Evolutionary conservation across 2,113 vertebrate species (phyloP).

Genomic region (Cercocebus atys): DNA sequence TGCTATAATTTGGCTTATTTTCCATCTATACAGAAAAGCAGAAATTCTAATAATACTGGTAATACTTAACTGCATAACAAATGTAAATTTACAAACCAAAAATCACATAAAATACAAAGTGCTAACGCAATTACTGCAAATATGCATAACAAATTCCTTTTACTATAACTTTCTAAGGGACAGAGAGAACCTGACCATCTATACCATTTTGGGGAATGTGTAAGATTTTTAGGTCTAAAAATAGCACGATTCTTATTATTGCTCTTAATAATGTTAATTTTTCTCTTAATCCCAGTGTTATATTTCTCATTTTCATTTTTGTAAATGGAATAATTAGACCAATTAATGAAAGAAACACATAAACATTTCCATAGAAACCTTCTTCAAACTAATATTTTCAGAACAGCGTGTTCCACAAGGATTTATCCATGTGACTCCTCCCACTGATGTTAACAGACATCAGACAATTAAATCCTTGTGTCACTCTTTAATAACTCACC

Average conservation of each 20-base stretch:
- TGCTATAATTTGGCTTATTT: background rate
- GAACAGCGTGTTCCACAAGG: slow-evolving; percentile 7
- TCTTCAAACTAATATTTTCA: slow-evolving; percentile 66
- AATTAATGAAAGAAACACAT: slow-evolving; percentile 64
- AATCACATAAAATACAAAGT: background rate
- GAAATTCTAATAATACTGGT: background rate
- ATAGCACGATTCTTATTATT: background rate
- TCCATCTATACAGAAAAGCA: background rate
- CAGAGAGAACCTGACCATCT: background rate
- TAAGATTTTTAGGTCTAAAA: slow-evolving; percentile 9
- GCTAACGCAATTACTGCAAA: background rate
- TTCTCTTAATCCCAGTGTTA: slow-evolving; percentile 10
- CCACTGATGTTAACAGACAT: slow-evolving; percentile 68
- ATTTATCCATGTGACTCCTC: slow-evolving; percentile 58
- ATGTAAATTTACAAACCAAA: background rate
- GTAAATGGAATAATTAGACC: slow-evolving; percentile 73
- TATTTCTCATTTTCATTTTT: slow-evolving; percentile 38
- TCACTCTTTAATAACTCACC: background rate
- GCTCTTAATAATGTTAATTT: background rate
- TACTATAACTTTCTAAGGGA: background rate
- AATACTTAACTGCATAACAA: background rate
- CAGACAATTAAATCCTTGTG: slow-evolving; percentile 33
- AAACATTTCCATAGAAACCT: slow-evolving; percentile 73
- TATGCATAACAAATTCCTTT: background rate
- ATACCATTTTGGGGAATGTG: background rate